Evolutionary conservation across 2,797 vertebrate species (phyloP), one percentile per base, ranked within the genome.

Genomic region (Takifugu ocellatus): DNA sequence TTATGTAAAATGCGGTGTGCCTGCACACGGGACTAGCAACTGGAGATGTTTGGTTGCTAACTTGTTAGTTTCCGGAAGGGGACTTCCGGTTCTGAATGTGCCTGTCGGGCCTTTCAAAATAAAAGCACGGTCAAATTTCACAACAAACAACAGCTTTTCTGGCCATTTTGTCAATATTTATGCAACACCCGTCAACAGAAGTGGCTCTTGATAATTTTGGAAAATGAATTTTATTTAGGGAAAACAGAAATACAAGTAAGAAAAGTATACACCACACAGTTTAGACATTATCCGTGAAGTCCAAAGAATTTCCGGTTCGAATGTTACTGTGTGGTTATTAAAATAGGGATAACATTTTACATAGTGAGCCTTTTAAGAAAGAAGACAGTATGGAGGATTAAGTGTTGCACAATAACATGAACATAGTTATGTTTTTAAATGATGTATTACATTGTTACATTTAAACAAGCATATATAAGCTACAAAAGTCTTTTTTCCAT

Each of bases 221-320:
- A 71, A 74, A 77, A 51, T 1, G 46, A 2, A n/a, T 16, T 83
- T 87, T 86, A 86, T 81, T 86, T 61, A 61, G 63, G 78, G 61
- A 81, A 78, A 73, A 72, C 68, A 61, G 36, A 52, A 52, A 55
- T 27, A 75, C 63, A 43, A 56, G 45, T 75, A 75, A 79, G 54
- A 87, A 82, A 75, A 51, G 65, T 69, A 67, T 43, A 69, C 51
- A 49, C 42, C 36, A 39, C 12, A 39, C 36, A 54, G 43, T 31
- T 70, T n/a, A 62, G 49, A 58, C 66, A 69, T 72, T 24, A 47
- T 66, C n/a, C 51, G 49, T 70, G 44, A 61, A 64, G 49, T 52
- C 66, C 26, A 56, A 36, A 47, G 59, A 55, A 36, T 71, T 75
- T 80, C 72, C 76, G 70, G 73, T 75, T 71, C 8, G 31, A 78